Percentiles rank a stretch among this genome's conserved stretches.
phyloP scores from a whole-genome alignment of 1,140 invertebrate genomes.

The Drosophila nebulosa region DNA sequence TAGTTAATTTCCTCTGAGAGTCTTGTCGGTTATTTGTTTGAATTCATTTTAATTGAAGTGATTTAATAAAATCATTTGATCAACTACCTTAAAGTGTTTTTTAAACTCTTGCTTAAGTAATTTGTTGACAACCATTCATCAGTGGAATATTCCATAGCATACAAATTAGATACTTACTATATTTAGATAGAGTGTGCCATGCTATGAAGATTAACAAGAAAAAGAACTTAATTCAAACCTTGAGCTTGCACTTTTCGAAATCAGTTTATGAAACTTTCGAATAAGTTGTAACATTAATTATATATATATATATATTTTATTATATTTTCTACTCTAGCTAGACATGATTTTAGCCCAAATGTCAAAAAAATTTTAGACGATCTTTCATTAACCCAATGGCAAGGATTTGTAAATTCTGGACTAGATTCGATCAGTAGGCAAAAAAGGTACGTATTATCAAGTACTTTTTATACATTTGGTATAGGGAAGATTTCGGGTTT shows the following conservation, averaged over 20 bases:
- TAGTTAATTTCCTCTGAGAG: too few relatives aligned
- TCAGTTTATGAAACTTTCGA: not conserved
- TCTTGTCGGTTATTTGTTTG: not conserved
- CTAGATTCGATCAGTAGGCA: constrained; percentile 62
- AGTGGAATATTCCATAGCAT: constrained; percentile 32
- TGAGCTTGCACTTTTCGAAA: not conserved
- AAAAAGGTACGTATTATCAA: constrained; percentile 33
- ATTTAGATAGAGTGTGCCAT: too few relatives aligned
- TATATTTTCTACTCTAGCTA: constrained; percentile 26
- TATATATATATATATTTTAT: not conserved
- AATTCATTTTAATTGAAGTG: not conserved
- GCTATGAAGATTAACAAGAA: too few relatives aligned
- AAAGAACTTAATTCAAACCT: too few relatives aligned
- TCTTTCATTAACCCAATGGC: constrained; percentile 44
- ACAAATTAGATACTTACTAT: not conserved
- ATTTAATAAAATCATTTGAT: not conserved
- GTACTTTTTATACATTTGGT: too few relatives aligned
- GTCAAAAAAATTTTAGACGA: constrained; percentile 23
- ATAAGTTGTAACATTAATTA: not conserved
- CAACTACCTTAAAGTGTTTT: not conserved
- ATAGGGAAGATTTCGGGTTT: too few relatives aligned
- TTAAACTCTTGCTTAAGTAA: constrained; percentile 16
- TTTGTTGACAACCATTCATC: constrained; percentile 33
- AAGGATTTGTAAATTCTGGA: constrained; percentile 45
- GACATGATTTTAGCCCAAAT: constrained; percentile 13